These are phyloP conservation scores for Butorides virescens DNA, from an alignment of 2,113 vertebrate genomes.

Conservation along the genomic window DNA sequence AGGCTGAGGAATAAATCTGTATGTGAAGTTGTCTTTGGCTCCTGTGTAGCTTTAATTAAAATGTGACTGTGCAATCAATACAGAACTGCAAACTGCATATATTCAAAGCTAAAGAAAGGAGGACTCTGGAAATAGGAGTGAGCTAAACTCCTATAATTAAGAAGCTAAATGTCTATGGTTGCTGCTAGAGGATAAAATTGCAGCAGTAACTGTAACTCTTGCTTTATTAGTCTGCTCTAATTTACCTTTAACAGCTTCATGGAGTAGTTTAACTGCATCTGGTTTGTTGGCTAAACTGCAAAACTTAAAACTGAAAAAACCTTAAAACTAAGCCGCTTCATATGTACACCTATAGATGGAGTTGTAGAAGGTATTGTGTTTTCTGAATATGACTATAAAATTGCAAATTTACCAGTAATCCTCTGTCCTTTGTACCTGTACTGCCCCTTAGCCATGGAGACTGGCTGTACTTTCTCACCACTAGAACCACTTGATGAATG, in stretches of 20 bases:
- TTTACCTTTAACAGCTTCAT: neutral
- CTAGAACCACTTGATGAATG: neutral
- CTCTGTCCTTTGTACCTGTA: neutral
- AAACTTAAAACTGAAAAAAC: neutral
- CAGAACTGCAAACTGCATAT: neutral
- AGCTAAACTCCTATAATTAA: neutral
- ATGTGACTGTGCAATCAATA: neutral
- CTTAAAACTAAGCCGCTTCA: neutral
- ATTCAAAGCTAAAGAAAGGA: neutral
- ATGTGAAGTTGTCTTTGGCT: neutral
- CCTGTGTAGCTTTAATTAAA: neutral
- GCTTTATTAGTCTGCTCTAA: neutral
- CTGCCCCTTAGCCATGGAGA: neutral
- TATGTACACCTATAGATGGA: rapidly evolving
- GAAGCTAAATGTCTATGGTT: neutral
- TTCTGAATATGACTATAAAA: neutral
- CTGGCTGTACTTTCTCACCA: neutral
- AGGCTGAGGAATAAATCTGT: neutral
- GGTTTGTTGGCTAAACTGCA: neutral
- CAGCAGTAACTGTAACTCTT: neutral
- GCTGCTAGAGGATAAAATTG: neutral
- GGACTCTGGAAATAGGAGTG: neutral
- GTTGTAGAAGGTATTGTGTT: neutral
- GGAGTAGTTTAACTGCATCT: neutral
- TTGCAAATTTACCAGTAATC: rapidly evolving